Evolutionary conservation across 2,113 vertebrate genomes (phyloP), one percentile per base, ranked within the genome.

Genomic region (Perca fluviatilis): DNA sequence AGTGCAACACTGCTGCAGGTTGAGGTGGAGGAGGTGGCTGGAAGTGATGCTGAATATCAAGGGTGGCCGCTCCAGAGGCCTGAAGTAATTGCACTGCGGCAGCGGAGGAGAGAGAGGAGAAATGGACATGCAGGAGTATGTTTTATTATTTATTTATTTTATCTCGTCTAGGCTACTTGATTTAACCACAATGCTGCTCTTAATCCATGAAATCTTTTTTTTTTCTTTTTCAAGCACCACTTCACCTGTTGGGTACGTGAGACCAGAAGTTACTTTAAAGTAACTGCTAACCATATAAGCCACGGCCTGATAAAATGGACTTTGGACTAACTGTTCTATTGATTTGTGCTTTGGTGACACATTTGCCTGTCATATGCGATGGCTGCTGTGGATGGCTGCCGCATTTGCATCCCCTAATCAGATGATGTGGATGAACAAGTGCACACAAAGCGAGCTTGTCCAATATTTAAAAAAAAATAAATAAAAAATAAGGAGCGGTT

Each of bases 61-160:
- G 69, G 82, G 80, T 82, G 72, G 82, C 80, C 40, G 68, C 82
- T 80, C 79, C 36, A 43, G 68, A 81, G 83, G 61, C 82, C 84
- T 83, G 62, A 63, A 57, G 82, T 90, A 87, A 91, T 89, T 87
- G 87, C 87, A 85, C 83, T 90, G 90, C 84, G 23, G 91, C 88
- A 89, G 72, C 11, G 6, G 23, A 70, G 25, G 64, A 74, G 61
- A 78, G 40, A 40, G 21, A 46, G 84, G 53, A 49, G 27, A 54
- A 65, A 50, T 1, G 23, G 53, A 77, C 82, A 84, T 74, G 68
- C 69, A 74, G 72, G 58, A 40, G 74, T 2, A 27, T 27, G 27
- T 27, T 27, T 27, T n/a, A n/a, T 2, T 27, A 2, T 25, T 25
- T 25, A 1, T 27, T 27, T 27, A 2, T 27, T 56, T 76, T 64